Base-by-base conservation (phyloP, 92 coral and sea anemone species). In the Epizoanthus scotinus region DNA sequence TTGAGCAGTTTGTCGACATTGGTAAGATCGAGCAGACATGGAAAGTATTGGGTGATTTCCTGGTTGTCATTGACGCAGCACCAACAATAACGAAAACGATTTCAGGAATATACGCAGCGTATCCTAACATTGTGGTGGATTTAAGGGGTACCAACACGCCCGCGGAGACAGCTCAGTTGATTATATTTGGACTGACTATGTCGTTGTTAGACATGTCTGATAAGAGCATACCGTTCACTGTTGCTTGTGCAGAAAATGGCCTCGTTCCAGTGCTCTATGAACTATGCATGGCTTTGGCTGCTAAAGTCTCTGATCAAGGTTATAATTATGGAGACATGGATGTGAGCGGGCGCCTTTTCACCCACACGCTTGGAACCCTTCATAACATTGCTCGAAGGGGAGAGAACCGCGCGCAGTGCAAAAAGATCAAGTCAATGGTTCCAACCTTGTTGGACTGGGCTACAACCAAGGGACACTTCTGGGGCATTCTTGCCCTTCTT, bases 391-490 rank as follows among this genome's bases (percentile, higher is more conserved):
- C 81, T 36, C 67, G 81, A 13, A 75, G 81, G 49, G 68, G 54
- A 3, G 81, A 75, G 20, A 75, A 75, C 12, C 81, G 81, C 25
- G 63, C 12, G 57, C 55, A 38, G 2, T 75, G 81, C 81, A 7
- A 36, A 18, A 58, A 75, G 31, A 63, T 75, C 15, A 75, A 59
- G 52, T 75, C 81, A 9, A 40, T 75, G 56, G 54, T 75, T 7
- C 81, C 81, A 2, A 75, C 81, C n/a, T 22, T 75, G 68, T 63
- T 75, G 4, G 81, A 75, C 15, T 75, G 81, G 81, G 44, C 81
- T 26, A 75, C 81, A 6, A 75, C 56, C 5, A 75, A 75, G 52
- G 81, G 81, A 0, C 47, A 75, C 0, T 75, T n/a, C 36, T 75
- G 67, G 81, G 81, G 81, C 3, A 67, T 57, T 25, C 52, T 57